These are phyloP conservation scores for Leptinotarsa peninsularis DNA, from an alignment of 2,888 invertebrate species.

Conservation along the genomic window DNA sequence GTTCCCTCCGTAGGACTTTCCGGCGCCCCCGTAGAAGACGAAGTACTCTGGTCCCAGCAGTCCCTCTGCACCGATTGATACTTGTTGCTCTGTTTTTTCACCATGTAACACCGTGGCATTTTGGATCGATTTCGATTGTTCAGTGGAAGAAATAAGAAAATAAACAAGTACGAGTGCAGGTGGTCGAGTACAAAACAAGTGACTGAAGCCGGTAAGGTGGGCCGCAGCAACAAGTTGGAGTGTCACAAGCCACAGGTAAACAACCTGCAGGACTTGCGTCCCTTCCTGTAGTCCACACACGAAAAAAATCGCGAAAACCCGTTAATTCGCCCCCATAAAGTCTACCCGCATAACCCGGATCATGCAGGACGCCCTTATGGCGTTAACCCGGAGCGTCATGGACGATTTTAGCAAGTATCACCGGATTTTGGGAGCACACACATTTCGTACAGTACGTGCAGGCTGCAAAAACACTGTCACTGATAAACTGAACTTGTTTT, in stretches of 20 bases:
- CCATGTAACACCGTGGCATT: conserved; percentile 84
- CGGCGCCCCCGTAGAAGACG: conserved; percentile 61
- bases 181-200: conserved; percentile 61
- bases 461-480: conserved; percentile 23
- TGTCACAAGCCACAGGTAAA: conserved; percentile 64
- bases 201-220: conserved; percentile 59
- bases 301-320: conserved; percentile 15
- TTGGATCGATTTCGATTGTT: conserved; percentile 38
- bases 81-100: conserved; percentile 75
- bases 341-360: conserved; percentile 38
- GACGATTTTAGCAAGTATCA: conserved; percentile 45
- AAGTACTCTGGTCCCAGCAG: conserved; percentile 63
- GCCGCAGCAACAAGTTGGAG: conserved; percentile 64
- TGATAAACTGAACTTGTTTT: conserved; percentile 25
- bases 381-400: conserved; percentile 27
- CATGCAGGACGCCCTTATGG: conserved; percentile 29
- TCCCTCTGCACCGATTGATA: conserved; percentile 64
- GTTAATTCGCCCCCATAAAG: conserved; percentile 36
- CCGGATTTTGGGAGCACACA: conserved; percentile 19
- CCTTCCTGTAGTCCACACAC: conserved; percentile 32
- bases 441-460: conserved; percentile 20
- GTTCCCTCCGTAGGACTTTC: conserved; percentile 72
- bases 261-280: conserved; percentile 54
- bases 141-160: conserved; percentile 1
- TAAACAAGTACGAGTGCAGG: conserved; percentile 54